Percentiles rank a stretch among this genome's conserved stretches.
phyloP scores from a whole-genome alignment of 2,113 vertebrate species.

The Brachirus orientalis region DNA sequence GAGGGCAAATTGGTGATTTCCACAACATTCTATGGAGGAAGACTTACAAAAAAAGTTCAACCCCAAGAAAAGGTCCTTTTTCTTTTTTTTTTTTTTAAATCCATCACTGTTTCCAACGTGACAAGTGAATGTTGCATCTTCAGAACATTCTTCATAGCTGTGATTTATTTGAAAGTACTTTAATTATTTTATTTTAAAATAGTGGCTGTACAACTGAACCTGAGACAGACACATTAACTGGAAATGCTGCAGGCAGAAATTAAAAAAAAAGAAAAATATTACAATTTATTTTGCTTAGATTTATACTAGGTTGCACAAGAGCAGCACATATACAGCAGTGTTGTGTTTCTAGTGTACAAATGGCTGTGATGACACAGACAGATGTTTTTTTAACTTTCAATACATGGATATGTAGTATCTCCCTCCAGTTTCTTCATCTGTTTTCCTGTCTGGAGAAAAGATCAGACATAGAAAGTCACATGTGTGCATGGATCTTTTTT shows the following conservation, averaged over 20 bases:
- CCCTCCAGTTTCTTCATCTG: slow-evolving; percentile 4
- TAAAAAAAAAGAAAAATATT: not conserved
- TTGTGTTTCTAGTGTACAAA: not conserved
- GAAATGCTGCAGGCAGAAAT: not conserved
- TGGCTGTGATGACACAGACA: not conserved
- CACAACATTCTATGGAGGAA: not conserved
- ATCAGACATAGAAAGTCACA: slow-evolving; percentile 40
- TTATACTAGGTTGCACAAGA: accelerated
- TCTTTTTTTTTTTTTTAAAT: too few species aligned
- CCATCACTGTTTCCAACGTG: too few species aligned
- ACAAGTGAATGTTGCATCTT: too few species aligned
- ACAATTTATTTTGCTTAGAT: not conserved
- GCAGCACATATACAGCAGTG: not conserved
- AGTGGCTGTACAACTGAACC: not conserved
- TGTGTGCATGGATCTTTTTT: slow-evolving; percentile 18
- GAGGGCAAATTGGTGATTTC: not conserved
- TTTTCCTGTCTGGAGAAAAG: slow-evolving; percentile 52
- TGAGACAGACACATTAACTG: not conserved
- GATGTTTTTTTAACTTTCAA: not conserved
- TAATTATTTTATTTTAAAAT: too few species aligned
- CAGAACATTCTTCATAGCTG: too few species aligned
- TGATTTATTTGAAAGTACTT: too few species aligned
- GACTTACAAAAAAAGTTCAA: not conserved
- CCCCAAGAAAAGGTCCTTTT: not conserved
- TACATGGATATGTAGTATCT: not conserved